A percentile compares a stretch with the other conserved stretches of the same genome.
These are phyloP conservation scores for Drosophila multiciliata DNA, from an alignment of 2,888 invertebrate species.

Conservation along the genomic window DNA sequence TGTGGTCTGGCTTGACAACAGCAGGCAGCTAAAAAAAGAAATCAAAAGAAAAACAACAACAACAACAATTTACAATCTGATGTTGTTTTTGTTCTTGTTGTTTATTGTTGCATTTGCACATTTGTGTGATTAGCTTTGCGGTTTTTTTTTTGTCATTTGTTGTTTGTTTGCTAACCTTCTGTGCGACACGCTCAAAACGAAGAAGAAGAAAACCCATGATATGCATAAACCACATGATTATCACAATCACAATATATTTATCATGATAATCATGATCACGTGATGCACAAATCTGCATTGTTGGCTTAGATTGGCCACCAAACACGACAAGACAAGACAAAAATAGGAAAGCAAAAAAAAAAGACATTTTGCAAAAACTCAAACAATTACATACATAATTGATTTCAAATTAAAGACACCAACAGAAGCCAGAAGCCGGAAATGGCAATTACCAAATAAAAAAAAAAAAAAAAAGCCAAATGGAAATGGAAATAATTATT, in stretches of 20 bases:
- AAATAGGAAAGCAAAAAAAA: neutral
- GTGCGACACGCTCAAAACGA: conserved; percentile 27
- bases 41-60: conserved; percentile 8
- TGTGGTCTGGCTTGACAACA: conserved; percentile 22
- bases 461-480: conserved; percentile 1
- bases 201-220: conserved; percentile 32
- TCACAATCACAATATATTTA: conserved; percentile 5
- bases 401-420: conserved; percentile 72
- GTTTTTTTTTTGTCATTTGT: conserved; percentile 7
- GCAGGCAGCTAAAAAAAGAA: neutral
- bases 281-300: neutral
- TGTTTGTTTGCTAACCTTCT: conserved; percentile 24
- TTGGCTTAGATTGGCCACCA: conserved; percentile 7
- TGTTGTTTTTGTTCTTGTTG: conserved; percentile 1
- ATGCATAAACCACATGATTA: conserved; percentile 23
- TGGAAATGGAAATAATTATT: conserved; percentile 51
- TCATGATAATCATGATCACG: conserved; percentile 26
- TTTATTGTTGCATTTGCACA: conserved; percentile 30
- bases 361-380: conserved; percentile 2
- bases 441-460: conserved; percentile 20
- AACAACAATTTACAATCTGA: neutral
- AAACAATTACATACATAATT: conserved; percentile 68
- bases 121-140: conserved; percentile 46
- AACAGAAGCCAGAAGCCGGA: neutral
- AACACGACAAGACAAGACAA: conserved; percentile 1